phyloP scores from a whole-genome alignment of 2,113 vertebrate species.

The Pelmatolapia mariae region DNA sequence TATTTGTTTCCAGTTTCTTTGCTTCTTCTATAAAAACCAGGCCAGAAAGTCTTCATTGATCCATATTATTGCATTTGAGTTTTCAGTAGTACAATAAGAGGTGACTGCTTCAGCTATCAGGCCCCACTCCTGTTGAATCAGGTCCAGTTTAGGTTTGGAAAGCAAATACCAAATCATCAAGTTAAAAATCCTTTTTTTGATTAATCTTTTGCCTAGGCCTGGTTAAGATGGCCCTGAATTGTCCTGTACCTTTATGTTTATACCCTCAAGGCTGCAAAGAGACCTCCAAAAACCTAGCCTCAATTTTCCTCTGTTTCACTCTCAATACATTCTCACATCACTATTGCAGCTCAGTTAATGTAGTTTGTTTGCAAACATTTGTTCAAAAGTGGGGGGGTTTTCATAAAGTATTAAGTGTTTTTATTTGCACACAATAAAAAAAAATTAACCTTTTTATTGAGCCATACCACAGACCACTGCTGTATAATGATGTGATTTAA shows the following conservation, averaged over 20 bases:
- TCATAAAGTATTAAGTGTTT: neutral
- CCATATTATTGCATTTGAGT: neutral
- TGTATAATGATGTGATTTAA: neutral
- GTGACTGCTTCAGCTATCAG: neutral
- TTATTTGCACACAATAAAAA: neutral
- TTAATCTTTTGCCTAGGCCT: neutral
- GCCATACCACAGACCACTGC: neutral
- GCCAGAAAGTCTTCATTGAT: neutral
- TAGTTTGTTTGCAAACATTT: neutral
- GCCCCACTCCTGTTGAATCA: neutral
- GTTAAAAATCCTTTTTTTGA: neutral
- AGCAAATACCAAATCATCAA: neutral
- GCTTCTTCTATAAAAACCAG: neutral
- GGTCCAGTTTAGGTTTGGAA: neutral
- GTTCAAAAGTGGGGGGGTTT: fast-evolving
- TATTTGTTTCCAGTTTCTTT: neutral
- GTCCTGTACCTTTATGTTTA: neutral
- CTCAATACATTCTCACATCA: neutral
- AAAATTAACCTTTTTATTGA: neutral
- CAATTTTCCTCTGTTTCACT: neutral
- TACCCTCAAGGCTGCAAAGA: neutral
- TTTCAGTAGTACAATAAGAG: neutral
- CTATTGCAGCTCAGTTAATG: neutral
- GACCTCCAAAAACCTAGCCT: neutral
- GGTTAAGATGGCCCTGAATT: neutral